Evolutionary conservation across 2,888 invertebrate species (phyloP), one percentile per base, ranked within the genome.

Genomic region (Mythimna vitellina): DNA sequence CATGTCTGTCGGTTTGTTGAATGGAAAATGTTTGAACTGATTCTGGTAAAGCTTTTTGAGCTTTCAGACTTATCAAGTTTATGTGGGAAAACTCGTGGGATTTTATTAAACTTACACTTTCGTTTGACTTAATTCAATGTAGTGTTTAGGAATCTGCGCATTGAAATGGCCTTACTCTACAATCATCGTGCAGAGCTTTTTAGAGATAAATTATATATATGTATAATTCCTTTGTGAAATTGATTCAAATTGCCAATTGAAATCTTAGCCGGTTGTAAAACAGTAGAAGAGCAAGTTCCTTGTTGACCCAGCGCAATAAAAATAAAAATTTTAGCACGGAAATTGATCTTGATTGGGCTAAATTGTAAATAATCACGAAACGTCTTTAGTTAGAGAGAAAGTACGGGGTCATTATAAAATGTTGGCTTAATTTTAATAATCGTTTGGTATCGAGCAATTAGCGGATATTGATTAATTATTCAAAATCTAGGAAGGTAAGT

Each of bases 371-470:
- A 76, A 81, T 75, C 49, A 75, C 66, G 63, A 42, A 77, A 73
- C 57, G 73, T 80, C 53, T 81, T 71, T 67, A 70, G 1, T 63
- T 70, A 74, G 76, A 76, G 69, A 79, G 81, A 83, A 83, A 79
- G 81, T 70, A 17, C 20, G 7, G 51, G 54, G 17, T 73, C 29
- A 67, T 70, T 20, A 17, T 20, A 14, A 53, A 63, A 53, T 64
- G 25, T 65, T 72, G 58, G 51, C 58, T 66, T 64, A 64, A 73
- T 70, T 80, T 73, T 62, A 53, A 68, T 46, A 75, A 75, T 66
- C n/a, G 60, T 53, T 75, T 66, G 2, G 20, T 9, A 70, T 65
- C 54, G 7, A 51, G 49, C n/a, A n/a, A 73, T 68, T 62, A 51
- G 35, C 51, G n/a, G 63, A 46, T 46, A 65, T 61, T 35, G n/a